phyloP scores from a whole-genome alignment of 2,797 vertebrate species.

The Parambassis ranga region DNA sequence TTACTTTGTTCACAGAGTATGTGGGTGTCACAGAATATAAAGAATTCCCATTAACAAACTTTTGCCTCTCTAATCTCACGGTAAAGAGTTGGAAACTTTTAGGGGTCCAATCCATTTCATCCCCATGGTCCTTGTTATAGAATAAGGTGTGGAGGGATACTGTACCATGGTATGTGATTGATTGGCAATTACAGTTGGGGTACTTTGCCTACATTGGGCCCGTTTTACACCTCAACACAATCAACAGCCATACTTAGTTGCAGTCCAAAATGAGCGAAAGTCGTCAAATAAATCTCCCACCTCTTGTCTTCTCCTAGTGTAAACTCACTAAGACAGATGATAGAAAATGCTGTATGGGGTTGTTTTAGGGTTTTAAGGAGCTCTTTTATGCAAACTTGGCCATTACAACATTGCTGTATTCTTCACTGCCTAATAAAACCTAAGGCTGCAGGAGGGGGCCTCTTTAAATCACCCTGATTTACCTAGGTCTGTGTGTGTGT shows the following conservation, averaged over 20 bases:
- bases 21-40: conserved; percentile 47
- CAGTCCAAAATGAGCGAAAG: conserved; percentile 3
- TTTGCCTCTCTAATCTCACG: conserved; percentile 24
- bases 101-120: conserved; percentile 19
- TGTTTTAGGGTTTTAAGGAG: conserved; percentile 54
- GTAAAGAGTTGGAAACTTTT: conserved; percentile 18
- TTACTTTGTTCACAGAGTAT: conserved; percentile 43
- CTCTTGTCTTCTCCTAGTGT: not conserved
- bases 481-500: conserved; percentile 32
- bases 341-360: conserved; percentile 17
- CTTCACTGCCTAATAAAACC: conserved; percentile 76
- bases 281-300: conserved; percentile 27
- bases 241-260: not conserved
- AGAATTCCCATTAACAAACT: conserved; percentile 35
- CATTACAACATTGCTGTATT: conserved; percentile 71
- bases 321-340: conserved; percentile 15
- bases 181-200: conserved; percentile 7
- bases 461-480: conserved; percentile 77
- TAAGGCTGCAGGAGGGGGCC: conserved; percentile 47
- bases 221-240: not conserved
- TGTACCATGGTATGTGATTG: conserved; percentile 19
- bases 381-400: conserved; percentile 73
- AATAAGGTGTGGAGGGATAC: not conserved
- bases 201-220: not conserved
- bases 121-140: conserved; percentile 35